Evolutionary conservation across 1,140 invertebrate species (phyloP), one percentile per base, ranked within the genome.

Genomic region (Chymomyza costata): DNA sequence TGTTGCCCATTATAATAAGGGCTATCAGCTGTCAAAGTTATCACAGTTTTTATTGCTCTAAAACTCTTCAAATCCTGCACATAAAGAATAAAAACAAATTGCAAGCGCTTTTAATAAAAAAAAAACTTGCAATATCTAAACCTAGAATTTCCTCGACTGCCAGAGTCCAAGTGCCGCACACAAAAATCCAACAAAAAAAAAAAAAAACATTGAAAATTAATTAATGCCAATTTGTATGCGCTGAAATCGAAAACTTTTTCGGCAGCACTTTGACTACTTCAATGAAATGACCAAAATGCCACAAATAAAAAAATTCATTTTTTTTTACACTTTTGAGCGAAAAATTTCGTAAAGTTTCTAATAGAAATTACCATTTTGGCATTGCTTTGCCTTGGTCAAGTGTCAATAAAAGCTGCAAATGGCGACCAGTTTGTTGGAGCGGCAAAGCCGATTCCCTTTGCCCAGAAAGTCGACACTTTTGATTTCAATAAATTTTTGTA

Each of bases 281-380:
- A 78, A 51, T 63, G 51, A 65, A 70, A 50, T 78, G 56, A 51
- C 49, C 51, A 45, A 63, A 76, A 67, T 48, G 30, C 35, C 25
- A 21, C n/a, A n/a, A n/a, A n/a, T 30, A 49, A 31, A 59, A 38
- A 46, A 70, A 65, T 65, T 18, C 21, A 25, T 25, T 25, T 25
- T 70, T 66, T 40, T 65, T n/a, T n/a, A n/a, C n/a, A n/a, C n/a
- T n/a, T 74, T 74, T 59, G 40, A 63, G 63, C 50, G 63, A 71
- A 70, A 69, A 58, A 46, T 54, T 43, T 55, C 39, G 50, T 62
- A 78, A 76, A 76, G 66, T 76, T 76, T 64, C 78, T 78, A 78
- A 76, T 78, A 78, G 71, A 71, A 76, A 78, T 76, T 76, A 76
- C 53, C 71, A 76, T 76, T 78, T 76, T 78, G 71, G 73, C 64